Percentiles rank a stretch among this genome's conserved stretches.
Evolutionary conservation across 2,888 invertebrate species (phyloP).

Genomic region (Oligia fasciuncula): DNA sequence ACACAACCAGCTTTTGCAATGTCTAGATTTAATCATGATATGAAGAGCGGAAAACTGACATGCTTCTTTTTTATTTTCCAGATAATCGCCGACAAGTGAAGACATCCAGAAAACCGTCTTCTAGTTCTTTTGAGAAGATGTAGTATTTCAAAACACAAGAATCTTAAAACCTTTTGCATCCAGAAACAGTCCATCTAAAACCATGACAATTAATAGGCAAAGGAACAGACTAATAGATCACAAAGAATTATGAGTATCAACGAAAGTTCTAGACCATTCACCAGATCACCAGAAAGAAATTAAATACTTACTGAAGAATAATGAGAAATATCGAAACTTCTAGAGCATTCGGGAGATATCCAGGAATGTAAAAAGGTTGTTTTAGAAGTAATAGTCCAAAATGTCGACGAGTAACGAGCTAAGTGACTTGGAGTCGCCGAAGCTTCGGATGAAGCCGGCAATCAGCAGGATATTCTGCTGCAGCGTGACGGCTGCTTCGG

Average conservation of each 20-base stretch:
- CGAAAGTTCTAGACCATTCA: conserved; percentile 14
- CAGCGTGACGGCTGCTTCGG: conserved; percentile 88
- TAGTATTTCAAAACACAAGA: conserved; percentile 68
- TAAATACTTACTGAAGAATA: conserved; percentile 4
- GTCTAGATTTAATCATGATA: not conserved
- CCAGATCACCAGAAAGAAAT: not conserved
- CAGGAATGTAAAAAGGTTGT: conserved; percentile 38
- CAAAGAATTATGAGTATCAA: conserved; percentile 35
- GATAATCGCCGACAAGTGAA: conserved; percentile 30
- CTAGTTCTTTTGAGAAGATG: conserved; percentile 79
- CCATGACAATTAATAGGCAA: conserved; percentile 30
- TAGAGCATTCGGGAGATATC: conserved; percentile 24
- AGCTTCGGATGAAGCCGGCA: conserved; percentile 86
- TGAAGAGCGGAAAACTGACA: not conserved
- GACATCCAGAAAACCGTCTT: conserved; percentile 70
- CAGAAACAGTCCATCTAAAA: conserved; percentile 5
- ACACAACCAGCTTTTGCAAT: not conserved
- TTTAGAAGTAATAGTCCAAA: conserved; percentile 53
- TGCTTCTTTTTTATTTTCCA: conserved; percentile 30
- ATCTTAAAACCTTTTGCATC: conserved; percentile 26
- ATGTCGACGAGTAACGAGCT: conserved; percentile 85
- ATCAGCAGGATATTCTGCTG: conserved; percentile 87
- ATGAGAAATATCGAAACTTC: conserved; percentile 39
- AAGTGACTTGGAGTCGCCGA: conserved; percentile 79
- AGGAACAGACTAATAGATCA: not conserved